phyloP scores from a whole-genome alignment of 1,140 invertebrate species.

The Varroa destructor region DNA sequence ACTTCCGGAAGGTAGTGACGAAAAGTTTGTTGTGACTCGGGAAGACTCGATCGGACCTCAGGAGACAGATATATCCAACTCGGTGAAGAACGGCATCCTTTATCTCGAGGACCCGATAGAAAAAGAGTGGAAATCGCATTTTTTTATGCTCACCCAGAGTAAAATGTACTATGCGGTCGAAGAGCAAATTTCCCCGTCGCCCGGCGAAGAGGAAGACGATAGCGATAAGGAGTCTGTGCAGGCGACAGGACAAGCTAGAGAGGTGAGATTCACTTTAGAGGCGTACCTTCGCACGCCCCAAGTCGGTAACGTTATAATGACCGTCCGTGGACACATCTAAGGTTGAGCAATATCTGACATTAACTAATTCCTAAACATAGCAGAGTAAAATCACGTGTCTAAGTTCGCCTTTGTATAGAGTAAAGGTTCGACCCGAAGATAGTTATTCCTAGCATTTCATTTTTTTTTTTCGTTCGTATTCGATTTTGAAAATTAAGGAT shows the following conservation, averaged over 20 bases:
- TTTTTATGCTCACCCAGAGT: slow-evolving; percentile 78
- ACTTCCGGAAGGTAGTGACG: slow-evolving; percentile 67
- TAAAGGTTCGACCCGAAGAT: no score
- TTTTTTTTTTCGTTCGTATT: no score
- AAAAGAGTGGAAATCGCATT: slow-evolving; percentile 76
- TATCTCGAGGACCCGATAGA: slow-evolving; percentile 77
- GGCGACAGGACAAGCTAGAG: slow-evolving; percentile 35
- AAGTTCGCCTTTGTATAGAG: no score
- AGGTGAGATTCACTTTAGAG: slow-evolving; percentile 13
- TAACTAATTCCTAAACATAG: no score
- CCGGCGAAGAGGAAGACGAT: slow-evolving; percentile 45
- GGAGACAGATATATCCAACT: slow-evolving; percentile 71
- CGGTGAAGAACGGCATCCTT: slow-evolving; percentile 78
- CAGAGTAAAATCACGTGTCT: no score
- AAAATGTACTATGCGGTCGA: slow-evolving; percentile 73
- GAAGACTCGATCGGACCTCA: slow-evolving; percentile 42
- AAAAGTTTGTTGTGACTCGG: slow-evolving; percentile 52
- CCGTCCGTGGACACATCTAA: background rate
- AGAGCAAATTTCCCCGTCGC: slow-evolving; percentile 38
- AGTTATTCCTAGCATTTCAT: no score
- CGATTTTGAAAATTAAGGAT: no score
- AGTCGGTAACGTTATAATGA: background rate
- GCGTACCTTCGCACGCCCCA: background rate
- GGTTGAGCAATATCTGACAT: no score
- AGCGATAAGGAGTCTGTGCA: slow-evolving; percentile 47